Base-by-base conservation (phyloP, 2,888 invertebrate species). In the Chromoteleia sp. region DNA sequence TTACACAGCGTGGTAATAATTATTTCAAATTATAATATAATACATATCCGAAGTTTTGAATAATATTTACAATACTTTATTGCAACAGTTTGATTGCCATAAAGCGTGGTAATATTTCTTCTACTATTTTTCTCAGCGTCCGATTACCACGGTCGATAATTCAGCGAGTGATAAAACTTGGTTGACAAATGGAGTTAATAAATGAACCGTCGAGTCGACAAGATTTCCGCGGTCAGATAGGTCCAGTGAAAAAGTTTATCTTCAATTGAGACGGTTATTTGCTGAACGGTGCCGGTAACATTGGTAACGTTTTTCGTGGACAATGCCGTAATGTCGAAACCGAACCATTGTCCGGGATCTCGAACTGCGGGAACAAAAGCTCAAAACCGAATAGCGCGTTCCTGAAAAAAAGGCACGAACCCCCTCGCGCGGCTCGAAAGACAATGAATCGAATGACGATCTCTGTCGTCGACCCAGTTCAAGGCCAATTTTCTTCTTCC, bases 391-490 rank as follows among this genome's bases (percentile, higher is more conserved):
- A 79, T 67, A 36, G 61, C 17, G 52, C 14, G 70, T 50, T 56
- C 12, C 70, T 54, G 39, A 77, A 65, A 73, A 77, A 71, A 61
- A 30, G 61, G 25, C 17, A 25, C 41, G 56, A 61, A 17, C 15
- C 19, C 36, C 14, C n/a, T n/a, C 43, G 48, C 73, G 77, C 85
- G 84, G 45, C 82, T 76, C 83, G 83, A 86, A 86, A 87, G 86
- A 89, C 87, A 88, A 89, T 89, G 85, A 87, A 59, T 68, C 61
- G 86, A 63, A 83, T 85, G 87, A 86, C 88, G 84, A 84, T 83
- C 82, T 84, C 85, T 83, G 82, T 79, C 81, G 83, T 63, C 82
- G 52, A 45, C 33, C 17, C 39, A 50, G 25, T 61, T 59, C 7
- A 48, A 41, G 63, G 63, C 68, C 77, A 77, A 77, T 79, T 74